Evolutionary conservation across 2,888 invertebrate species (phyloP), one percentile per base, ranked within the genome.

Genomic region (Aromia moschata): DNA sequence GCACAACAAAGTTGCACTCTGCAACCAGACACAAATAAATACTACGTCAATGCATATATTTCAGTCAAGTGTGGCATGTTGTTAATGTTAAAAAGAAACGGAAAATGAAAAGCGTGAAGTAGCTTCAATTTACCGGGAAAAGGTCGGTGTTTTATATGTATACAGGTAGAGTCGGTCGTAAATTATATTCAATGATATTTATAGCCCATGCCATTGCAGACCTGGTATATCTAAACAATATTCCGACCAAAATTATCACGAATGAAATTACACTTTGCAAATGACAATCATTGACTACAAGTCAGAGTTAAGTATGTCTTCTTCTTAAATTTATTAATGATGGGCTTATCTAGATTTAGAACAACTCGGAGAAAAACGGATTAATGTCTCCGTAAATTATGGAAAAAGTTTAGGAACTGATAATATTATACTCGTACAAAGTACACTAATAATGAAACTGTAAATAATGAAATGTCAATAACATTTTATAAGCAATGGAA

Each of bases 101-200:
- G 56, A 68, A 60, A 64, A 58, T 58, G 54, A 61, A 62, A 67
- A 64, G 68, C 67, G 67, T 49, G 59, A 62, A 65, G 69, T 57
- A 65, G 54, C 59, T 60, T 62, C 56, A 57, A 63, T 67, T 70
- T 65, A 65, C 65, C 60, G 55, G 69, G 72, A 73, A 68, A 69
- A 69, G 67, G 70, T 66, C 71, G 73, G 67, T 67, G 66, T 72
- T 73, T 70, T 74, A 69, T 74, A n/a, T n/a, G n/a, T n/a, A 72
- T 71, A 74, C 74, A 77, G 73, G 74, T 74, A 73, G 72, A 72
- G 73, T 70, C 62, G 74, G 74, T 70, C 71, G 74, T 80, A 80
- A 80, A 80, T 80, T 79, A 79, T 75, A 73, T 76, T 76, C 76
- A 74, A 75, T 78, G 79, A 77, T 79, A 79, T 80, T 80, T 80